phyloP scores from a whole-genome alignment of 1,140 invertebrate genomes.

The Magallana gigas region DNA sequence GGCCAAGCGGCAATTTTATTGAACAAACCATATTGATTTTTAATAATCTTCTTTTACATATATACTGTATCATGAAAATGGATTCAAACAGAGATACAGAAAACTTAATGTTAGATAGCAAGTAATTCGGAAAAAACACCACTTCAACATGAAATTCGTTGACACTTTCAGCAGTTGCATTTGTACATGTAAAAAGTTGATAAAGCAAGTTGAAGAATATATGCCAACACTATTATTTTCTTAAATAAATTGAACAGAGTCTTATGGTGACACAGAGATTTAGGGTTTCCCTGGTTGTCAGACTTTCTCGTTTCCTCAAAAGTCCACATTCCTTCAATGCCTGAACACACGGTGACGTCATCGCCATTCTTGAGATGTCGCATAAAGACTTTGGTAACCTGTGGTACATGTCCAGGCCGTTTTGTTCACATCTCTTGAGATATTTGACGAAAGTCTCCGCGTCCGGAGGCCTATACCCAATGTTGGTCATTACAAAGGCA shows the following conservation, averaged over 20 bases:
- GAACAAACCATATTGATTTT: too few relatives aligned
- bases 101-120: too few relatives aligned
- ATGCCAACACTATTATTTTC: neutral
- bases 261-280: constrained; percentile 7
- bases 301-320: neutral
- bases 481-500: neutral
- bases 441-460: neutral
- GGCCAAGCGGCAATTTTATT: too few relatives aligned
- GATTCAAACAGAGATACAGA: too few relatives aligned
- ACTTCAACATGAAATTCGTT: too few relatives aligned
- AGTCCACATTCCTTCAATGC: constrained; percentile 9
- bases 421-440: constrained; percentile 9
- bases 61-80: too few relatives aligned
- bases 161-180: too few relatives aligned
- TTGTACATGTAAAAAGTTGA: too few relatives aligned
- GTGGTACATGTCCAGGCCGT: neutral
- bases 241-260: neutral
- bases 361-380: neutral
- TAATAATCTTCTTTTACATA: too few relatives aligned
- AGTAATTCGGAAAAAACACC: too few relatives aligned
- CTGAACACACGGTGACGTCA: constrained; percentile 4
- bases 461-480: neutral
- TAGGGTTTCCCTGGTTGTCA: neutral
- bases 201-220: too few relatives aligned
- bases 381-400: neutral